A percentile compares a stretch with the other conserved stretches of the same genome.
phyloP scores from a whole-genome alignment of 2,113 vertebrate genomes.

The Brevimyrus niger region DNA sequence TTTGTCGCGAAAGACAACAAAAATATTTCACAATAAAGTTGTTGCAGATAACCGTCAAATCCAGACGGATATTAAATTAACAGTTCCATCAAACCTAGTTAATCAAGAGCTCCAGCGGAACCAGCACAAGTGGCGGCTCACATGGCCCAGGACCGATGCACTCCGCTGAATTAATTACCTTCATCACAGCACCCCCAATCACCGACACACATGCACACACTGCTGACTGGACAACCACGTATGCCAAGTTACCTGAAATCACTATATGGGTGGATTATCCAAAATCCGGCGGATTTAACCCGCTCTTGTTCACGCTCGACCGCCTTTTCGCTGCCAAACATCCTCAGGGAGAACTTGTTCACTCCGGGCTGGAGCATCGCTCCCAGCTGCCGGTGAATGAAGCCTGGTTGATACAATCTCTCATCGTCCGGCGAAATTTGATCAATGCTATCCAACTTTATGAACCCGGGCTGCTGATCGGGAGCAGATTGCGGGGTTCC shows the following conservation, averaged over 20 bases:
- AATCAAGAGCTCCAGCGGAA: background rate
- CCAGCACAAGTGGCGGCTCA: background rate
- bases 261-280: slow-evolving; percentile 99
- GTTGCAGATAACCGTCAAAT: background rate
- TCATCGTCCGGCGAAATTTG: slow-evolving; percentile 83
- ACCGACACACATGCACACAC: background rate
- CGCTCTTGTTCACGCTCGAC: slow-evolving; percentile 94
- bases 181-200: background rate
- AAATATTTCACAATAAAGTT: background rate
- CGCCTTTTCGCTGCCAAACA: slow-evolving; percentile 97
- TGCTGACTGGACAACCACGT: background rate
- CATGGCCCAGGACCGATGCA: background rate
- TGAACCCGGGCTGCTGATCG: slow-evolving; percentile 66
- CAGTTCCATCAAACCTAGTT: background rate
- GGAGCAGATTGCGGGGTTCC: slow-evolving; percentile 39
- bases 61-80: background rate
- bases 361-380: slow-evolving; percentile 96
- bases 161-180: background rate
- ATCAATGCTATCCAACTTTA: slow-evolving; percentile 82
- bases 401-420: slow-evolving; percentile 77
- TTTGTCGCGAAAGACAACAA: background rate
- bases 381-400: slow-evolving; percentile 95
- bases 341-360: slow-evolving; percentile 99
- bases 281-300: slow-evolving; percentile 94
- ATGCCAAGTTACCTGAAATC: slow-evolving; percentile 87